Base-by-base conservation (phyloP, 1,140 invertebrate species). In the Glossosoma conforme region DNA sequence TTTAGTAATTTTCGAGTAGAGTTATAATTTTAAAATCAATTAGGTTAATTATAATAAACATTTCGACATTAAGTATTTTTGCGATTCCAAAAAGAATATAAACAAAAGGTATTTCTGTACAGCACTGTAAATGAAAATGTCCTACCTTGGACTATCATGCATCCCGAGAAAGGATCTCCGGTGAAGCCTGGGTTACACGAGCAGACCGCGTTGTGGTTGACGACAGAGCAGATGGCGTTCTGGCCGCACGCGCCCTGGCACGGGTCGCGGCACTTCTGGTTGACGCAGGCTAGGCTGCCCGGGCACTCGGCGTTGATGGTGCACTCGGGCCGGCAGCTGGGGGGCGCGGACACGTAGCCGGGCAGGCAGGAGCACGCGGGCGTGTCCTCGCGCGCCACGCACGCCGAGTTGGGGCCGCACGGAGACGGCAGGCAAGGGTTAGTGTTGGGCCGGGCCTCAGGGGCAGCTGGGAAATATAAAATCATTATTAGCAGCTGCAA, bases 241-340 rank as follows among this genome's bases (percentile, higher is more conserved):
- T 59, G 49, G 3, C 86, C 86, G 62, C 85, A 87, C 15, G 79
- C 80, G 54, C 85, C 83, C 2, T 77, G 72, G 61, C 86, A 89
- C 3, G 86, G 85, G 63, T 88, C 79, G 58, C 78, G 77, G 60
- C 86, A 89, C 60, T 79, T 81, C 33, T 78, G 77, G 55, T 82
- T 81, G 20, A 85, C 76, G 59, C 86, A 88, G 18, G 84, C 83
- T 36, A 77, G 76, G 54, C 81, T 78, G n/a, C 82, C 78, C 4
- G 83, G 69, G 63, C 86, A 88, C 62, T 87, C 85, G 1, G 78
- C 77, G 61, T 82, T 83, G 1, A 86, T 83, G 8, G 86, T 78
- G 66, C 87, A 92, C 69, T 89, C 88, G n/a, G 86, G 87, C 24
- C 83, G 77, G 63, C 88, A 91, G 58, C 82, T 84, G 51, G 87